These are phyloP conservation scores for Malurus alboscapulatus DNA, from an alignment of 2,113 vertebrate species.

Conservation along the genomic window DNA sequence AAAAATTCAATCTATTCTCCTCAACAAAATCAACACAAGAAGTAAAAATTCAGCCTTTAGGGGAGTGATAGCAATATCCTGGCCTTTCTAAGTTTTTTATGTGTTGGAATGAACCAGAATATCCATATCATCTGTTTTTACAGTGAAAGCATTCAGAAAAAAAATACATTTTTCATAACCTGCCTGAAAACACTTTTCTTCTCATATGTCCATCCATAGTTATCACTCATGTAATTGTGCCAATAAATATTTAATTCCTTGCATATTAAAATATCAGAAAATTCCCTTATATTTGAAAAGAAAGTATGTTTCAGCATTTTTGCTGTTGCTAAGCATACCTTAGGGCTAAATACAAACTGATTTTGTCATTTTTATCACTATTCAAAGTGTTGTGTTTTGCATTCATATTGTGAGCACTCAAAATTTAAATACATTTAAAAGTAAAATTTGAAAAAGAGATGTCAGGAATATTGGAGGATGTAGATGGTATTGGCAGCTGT, in stretches of 20 bases:
- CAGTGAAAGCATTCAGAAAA: background rate
- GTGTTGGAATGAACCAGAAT: background rate
- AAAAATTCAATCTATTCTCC: background rate
- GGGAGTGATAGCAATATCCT: background rate
- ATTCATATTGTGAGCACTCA: accelerated
- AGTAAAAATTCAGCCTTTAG: background rate
- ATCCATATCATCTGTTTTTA: background rate
- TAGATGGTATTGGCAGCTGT: background rate
- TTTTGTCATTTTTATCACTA: background rate
- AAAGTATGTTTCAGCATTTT: background rate
- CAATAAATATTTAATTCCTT: background rate
- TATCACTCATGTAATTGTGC: background rate
- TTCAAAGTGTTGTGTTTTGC: background rate
- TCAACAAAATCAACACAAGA: background rate
- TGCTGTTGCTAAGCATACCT: background rate
- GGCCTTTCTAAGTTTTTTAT: background rate
- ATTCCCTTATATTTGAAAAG: background rate
- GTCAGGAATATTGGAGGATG: background rate
- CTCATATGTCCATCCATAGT: background rate
- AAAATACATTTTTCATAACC: background rate
- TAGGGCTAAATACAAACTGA: background rate
- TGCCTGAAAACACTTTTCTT: background rate
- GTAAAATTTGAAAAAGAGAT: background rate
- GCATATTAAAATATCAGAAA: background rate
- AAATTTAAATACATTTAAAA: background rate